Conservation (phyloP, 2,797 vertebrate genomes). For the Lithobates sylvaticus region DNA sequence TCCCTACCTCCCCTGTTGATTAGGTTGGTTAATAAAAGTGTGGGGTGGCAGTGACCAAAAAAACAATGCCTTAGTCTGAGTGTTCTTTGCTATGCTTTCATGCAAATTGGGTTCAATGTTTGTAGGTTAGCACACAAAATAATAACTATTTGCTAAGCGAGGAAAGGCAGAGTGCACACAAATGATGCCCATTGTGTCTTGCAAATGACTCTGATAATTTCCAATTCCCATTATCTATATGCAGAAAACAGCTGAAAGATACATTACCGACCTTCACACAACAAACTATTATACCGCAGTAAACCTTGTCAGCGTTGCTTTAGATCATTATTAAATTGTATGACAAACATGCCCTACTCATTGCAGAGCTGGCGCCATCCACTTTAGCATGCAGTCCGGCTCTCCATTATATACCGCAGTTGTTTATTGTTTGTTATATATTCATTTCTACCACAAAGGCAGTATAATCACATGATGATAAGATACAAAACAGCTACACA, state of each 20-base stretch:
- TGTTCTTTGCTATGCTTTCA: background rate
- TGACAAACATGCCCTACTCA: background rate
- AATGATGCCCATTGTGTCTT: background rate
- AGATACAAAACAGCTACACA: background rate
- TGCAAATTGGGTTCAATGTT: background rate
- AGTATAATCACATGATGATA: background rate
- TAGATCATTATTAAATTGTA: background rate
- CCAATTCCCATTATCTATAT: background rate
- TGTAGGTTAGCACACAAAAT: slow-evolving; percentile 1
- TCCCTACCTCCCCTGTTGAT: background rate
- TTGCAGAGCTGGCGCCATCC: background rate
- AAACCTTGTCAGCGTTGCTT: background rate
- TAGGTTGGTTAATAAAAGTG: background rate
- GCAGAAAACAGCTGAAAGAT: background rate
- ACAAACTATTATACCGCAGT: background rate
- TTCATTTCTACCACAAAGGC: background rate
- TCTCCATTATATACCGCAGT: background rate
- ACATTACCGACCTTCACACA: background rate
- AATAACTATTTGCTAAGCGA: background rate
- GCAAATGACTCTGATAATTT: background rate
- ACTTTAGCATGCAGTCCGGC: background rate
- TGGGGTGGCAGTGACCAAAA: too few species aligned
- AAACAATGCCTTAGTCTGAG: too few species aligned
- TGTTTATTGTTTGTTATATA: background rate
- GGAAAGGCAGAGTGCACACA: background rate